A percentile compares a stretch with the other conserved stretches of the same genome.
These are phyloP conservation scores for Thalassarche chlororhynchos DNA, from an alignment of 2,113 vertebrate species.

Conservation along the genomic window DNA sequence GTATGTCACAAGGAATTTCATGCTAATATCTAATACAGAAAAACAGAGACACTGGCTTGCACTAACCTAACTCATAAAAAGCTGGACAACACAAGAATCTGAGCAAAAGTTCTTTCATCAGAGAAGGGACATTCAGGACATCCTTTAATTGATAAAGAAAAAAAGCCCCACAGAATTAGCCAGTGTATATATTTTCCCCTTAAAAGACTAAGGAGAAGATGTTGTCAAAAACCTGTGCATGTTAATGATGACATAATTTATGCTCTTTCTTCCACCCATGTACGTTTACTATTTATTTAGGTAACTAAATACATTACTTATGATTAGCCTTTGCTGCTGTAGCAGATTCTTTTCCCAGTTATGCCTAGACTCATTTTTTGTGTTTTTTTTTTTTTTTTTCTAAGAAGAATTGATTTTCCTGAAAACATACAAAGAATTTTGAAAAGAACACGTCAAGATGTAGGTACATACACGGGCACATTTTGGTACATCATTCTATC, in stretches of 20 bases:
- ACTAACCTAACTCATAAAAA: background rate
- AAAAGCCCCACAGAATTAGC: background rate
- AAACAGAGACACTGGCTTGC: background rate
- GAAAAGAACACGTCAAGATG: background rate
- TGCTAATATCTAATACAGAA: background rate
- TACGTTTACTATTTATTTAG: background rate
- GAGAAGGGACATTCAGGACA: background rate
- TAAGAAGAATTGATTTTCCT: background rate
- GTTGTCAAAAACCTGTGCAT: background rate
- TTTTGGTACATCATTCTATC: background rate
- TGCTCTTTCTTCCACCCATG: background rate
- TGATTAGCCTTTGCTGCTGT: background rate
- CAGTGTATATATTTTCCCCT: background rate
- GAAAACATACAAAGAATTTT: background rate
- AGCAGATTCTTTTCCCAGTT: background rate
- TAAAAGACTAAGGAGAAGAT: background rate
- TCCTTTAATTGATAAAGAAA: background rate
- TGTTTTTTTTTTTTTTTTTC: background rate
- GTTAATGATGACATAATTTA: background rate
- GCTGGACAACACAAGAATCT: background rate
- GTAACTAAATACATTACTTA: background rate
- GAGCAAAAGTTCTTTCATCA: background rate
- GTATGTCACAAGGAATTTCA: background rate
- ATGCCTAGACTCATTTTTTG: background rate
- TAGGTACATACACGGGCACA: background rate